Conservation (phyloP, 2,113 vertebrate genomes). For the Varanus salvator region DNA sequence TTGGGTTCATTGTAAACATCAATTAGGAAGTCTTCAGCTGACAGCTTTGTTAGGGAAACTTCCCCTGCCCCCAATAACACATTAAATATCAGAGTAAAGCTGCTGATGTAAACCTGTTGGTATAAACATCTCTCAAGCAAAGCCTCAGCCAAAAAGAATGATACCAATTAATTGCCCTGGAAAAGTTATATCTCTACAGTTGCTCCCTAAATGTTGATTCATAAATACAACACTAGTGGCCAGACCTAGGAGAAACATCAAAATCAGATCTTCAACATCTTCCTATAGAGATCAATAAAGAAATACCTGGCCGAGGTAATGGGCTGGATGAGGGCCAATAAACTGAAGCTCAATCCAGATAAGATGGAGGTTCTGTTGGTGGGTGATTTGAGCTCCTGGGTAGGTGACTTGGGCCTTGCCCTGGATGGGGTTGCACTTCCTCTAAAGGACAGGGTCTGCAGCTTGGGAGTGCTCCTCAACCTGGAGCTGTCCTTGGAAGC, state of each 20-base stretch:
- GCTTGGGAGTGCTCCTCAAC: too few relatives aligned
- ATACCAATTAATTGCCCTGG: neutral
- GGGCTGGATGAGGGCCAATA: too few relatives aligned
- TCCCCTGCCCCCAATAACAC: conserved; percentile 25
- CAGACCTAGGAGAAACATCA: neutral
- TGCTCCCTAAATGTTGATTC: neutral
- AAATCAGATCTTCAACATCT: neutral
- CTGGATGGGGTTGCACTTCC: too few relatives aligned
- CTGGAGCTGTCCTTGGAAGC: too few relatives aligned
- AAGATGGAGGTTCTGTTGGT: too few relatives aligned
- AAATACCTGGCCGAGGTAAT: too few relatives aligned
- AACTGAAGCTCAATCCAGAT: too few relatives aligned
- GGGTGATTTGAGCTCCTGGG: too few relatives aligned
- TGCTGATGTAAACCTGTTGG: conserved; percentile 1
- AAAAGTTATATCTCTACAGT: neutral
- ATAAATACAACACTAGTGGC: too few relatives aligned
- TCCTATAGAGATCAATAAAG: neutral
- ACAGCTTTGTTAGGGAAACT: conserved; percentile 51
- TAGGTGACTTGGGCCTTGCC: too few relatives aligned
- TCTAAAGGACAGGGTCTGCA: too few relatives aligned
- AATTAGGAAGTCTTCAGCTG: conserved; percentile 57
- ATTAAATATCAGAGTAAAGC: conserved; percentile 25
- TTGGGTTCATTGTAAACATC: conserved; percentile 33
- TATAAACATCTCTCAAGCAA: conserved; percentile 44
- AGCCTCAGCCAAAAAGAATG: neutral